phyloP scores from a whole-genome alignment of 2,888 invertebrate species.

The Latrodectus elegans region DNA sequence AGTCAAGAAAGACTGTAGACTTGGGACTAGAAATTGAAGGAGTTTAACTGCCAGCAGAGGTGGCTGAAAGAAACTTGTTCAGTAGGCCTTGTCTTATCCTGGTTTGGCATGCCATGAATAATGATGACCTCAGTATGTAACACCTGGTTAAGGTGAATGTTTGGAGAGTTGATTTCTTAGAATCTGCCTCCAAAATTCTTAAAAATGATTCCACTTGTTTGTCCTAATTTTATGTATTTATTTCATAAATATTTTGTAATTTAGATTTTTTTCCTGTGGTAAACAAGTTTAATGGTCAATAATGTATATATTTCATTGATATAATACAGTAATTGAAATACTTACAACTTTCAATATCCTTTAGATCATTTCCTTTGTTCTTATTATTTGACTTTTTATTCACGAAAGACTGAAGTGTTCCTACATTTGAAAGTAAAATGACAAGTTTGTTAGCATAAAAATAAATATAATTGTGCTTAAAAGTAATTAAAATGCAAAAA shows the following conservation, averaged over 20 bases:
- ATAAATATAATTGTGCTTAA: background rate
- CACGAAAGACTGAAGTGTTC: conserved; percentile 31
- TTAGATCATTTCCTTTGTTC: background rate
- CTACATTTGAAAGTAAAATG: conserved; percentile 8
- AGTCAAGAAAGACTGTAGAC: too few species aligned
- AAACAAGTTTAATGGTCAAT: background rate
- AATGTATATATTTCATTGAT: background rate
- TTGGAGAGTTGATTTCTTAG: too few species aligned
- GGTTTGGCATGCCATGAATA: too few species aligned
- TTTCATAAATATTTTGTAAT: background rate
- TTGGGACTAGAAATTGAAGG: too few species aligned
- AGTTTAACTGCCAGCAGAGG: too few species aligned
- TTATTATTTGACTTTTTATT: conserved; percentile 17
- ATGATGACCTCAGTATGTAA: too few species aligned
- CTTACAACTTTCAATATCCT: conserved; percentile 57
- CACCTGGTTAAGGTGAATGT: too few species aligned
- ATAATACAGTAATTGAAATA: background rate
- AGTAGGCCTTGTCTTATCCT: too few species aligned
- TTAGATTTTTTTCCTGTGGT: background rate
- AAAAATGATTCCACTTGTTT: too few species aligned
- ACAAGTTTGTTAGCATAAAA: background rate
- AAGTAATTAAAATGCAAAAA: background rate
- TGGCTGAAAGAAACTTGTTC: too few species aligned
- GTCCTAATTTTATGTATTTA: background rate
- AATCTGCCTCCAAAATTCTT: too few species aligned